These are phyloP conservation scores for Asobara japonica DNA, from an alignment of 1,140 invertebrate species.

Conservation along the genomic window DNA sequence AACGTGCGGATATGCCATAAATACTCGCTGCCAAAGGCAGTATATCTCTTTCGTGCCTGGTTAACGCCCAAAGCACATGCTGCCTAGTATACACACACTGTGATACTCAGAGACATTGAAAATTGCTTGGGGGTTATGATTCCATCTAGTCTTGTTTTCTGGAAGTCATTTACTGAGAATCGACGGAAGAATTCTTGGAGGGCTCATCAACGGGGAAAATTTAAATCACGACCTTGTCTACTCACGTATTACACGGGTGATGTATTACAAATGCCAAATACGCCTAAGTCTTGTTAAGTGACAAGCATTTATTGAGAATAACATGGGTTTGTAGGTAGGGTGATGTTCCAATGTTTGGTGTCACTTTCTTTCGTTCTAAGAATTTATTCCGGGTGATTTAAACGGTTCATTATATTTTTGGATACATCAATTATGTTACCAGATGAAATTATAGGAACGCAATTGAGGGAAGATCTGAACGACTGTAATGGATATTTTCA, in stretches of 20 bases:
- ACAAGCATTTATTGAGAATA: neutral
- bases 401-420: neutral
- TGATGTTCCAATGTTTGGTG: neutral
- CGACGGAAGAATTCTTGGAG: neutral
- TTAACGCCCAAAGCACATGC: conserved; percentile 66
- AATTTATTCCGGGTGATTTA: neutral
- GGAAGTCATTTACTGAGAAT: neutral
- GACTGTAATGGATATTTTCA: no score
- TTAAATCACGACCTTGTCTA: neutral
- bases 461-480: no score
- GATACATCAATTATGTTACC: neutral
- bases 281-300: neutral
- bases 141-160: conserved; percentile 17
- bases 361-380: neutral
- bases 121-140: conserved; percentile 19
- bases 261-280: neutral
- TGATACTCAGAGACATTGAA: conserved; percentile 25
- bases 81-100: conserved; percentile 41
- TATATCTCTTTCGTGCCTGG: conserved; percentile 65
- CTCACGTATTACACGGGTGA: no score
- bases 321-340: neutral
- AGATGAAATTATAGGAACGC: no score
- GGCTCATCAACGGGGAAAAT: neutral
- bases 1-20: conserved; percentile 65
- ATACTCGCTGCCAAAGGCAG: conserved; percentile 59